Evolutionary conservation across 37 sponge, comb jelly and placozoan species (phyloP), one percentile per base, ranked within the genome.

Genomic region (Aphrocallistes beatrix): DNA sequence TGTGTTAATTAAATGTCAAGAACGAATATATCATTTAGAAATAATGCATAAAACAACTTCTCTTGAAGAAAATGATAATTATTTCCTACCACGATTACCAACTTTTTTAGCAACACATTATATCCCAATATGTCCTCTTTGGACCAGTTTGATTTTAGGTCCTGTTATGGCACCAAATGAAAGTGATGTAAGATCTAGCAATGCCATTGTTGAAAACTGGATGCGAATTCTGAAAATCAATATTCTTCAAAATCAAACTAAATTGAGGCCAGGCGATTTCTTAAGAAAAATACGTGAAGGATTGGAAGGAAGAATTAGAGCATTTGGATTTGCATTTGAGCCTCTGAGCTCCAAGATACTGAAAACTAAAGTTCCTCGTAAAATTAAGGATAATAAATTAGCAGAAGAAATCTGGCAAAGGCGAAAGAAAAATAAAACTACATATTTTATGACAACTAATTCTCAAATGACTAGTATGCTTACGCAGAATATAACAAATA

Each of bases 211-310:
- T 60, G 25, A 60, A 60, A 60, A 60, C 34, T 60, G 75, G 75
- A 60, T 60, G 75, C 8, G 75, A 60, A 60, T 60, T 60, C 75
- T 32, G 32, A 60, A 60, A 13, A 60, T 60, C 34, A 60, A 28
- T 60, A 28, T 60, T 60, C 75, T 60, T 32, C 75, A 60, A 60
- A 60, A 32, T 13, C 75, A 60, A 60, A 60, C 25, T 60, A 60
- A 32, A 60, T 60, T 60, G 75, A 60, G 75, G 75, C 75, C 75
- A 60, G 75, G 75, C 21, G 75, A 60, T 13, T 60, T 60, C 75
- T 13, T 60, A 6, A 60, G 75, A 60, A 60, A 60, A 60, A 60
- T 28, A 60, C 75, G 8, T 32, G 17, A 60, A 60, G 75, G 75
- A 60, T 60, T 60, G 25, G 21, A 60, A 19, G 75, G 75, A 60